Conservation (phyloP, 2,888 invertebrate species). For the Galerucella pusilla region DNA sequence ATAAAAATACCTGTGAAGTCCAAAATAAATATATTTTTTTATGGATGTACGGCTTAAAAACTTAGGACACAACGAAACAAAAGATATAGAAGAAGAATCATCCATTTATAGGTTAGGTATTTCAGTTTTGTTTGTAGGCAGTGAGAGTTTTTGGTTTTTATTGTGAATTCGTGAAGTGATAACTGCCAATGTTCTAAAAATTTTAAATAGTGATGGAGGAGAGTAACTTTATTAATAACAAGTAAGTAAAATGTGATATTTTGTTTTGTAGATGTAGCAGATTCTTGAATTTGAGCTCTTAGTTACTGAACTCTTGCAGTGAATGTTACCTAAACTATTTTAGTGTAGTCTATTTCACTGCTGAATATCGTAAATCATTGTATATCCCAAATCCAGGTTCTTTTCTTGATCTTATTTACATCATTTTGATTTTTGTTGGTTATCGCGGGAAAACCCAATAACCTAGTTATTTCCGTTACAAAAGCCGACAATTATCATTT, state of each 20-base stretch:
- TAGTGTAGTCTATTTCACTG: neutral
- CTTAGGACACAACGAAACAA: neutral
- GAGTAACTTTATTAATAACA: too few species aligned
- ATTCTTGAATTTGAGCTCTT: too few species aligned
- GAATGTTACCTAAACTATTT: neutral
- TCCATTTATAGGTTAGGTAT: neutral
- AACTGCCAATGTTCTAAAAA: too few species aligned
- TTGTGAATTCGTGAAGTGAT: too few species aligned
- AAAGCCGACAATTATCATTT: neutral
- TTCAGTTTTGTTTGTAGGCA: too few species aligned
- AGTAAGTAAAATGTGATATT: too few species aligned
- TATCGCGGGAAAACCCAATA: neutral
- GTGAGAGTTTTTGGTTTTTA: too few species aligned
- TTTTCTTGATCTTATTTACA: neutral
- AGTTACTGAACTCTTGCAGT: too few species aligned
- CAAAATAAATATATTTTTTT: too few species aligned
- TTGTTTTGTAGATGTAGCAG: too few species aligned
- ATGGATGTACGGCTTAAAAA: neutral
- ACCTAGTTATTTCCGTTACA: conserved; percentile 1
- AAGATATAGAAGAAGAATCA: neutral
- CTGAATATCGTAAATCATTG: conserved; percentile 1
- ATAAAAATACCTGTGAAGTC: too few species aligned
- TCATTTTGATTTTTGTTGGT: conserved; percentile 2
- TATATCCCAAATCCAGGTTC: neutral
- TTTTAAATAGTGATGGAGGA: too few species aligned